Evolutionary conservation across 2,888 invertebrate species (phyloP).

Genomic region (Amblyjoppa fuscipennis): DNA sequence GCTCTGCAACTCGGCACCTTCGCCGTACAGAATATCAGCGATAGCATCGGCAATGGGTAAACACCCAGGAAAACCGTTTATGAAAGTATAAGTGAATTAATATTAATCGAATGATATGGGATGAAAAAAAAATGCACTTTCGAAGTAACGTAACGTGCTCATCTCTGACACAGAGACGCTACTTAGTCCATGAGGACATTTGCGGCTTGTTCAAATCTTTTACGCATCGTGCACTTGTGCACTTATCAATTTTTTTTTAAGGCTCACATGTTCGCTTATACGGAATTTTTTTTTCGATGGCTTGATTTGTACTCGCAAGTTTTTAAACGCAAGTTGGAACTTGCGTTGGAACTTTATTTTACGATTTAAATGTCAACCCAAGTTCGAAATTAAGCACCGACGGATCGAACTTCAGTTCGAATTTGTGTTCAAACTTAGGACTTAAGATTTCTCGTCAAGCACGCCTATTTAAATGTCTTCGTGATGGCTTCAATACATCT

Average conservation of each 20-base stretch:
- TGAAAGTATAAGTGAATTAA: background rate
- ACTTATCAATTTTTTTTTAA: background rate
- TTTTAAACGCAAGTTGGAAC: background rate
- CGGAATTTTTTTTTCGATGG: background rate
- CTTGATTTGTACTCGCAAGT: background rate
- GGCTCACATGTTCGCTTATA: background rate
- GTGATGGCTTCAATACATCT: background rate
- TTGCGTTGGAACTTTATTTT: no score
- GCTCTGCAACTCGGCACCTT: slow-evolving; percentile 7
- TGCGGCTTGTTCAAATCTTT: background rate
- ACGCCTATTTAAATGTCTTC: background rate
- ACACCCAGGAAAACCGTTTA: background rate
- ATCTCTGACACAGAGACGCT: background rate
- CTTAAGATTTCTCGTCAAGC: background rate
- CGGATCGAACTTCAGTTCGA: no score
- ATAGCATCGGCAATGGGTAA: background rate
- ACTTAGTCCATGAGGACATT: background rate
- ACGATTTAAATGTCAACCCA: no score
- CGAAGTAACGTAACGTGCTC: background rate
- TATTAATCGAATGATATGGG: background rate
- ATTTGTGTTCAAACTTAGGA: no score
- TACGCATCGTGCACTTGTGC: background rate
- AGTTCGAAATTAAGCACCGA: no score
- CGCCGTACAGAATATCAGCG: background rate
- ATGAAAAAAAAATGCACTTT: background rate